Base-by-base conservation (phyloP, 2,888 invertebrate genomes). In the Automeris io region DNA sequence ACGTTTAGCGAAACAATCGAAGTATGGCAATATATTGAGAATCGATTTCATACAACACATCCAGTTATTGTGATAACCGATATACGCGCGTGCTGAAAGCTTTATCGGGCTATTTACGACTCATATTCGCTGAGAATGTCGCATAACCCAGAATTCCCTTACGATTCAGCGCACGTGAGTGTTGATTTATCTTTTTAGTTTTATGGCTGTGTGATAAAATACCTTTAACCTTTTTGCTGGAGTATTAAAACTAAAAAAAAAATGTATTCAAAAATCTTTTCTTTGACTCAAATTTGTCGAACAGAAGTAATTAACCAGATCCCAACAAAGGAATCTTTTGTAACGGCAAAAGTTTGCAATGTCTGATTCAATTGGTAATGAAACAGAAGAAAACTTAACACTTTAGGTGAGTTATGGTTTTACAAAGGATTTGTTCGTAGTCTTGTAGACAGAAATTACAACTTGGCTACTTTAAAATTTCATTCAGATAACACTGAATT, bases 291-390 rank as follows among this genome's bases (percentile, higher is more conserved):
- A n/a, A n/a, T n/a, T n/a, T n/a, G n/a, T n/a, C n/a, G n/a, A n/a
- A n/a, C n/a, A 13, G 6, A 26, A 26, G 16, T 26, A 29, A 29
- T 29, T 29, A 29, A 13, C 3, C 3, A n/a, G n/a, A 8, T 29
- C 16, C 16, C 8, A 16, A 13, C 13, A 29, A 16, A 29, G 16
- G n/a, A 29, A 29, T 29, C 29, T 29, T n/a, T n/a, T 29, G 8
- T 16, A 16, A 29, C 3, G 29, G 16, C n/a, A 29, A 16, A 16
- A 16, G 16, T 29, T 29, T 16, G 16, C 16, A 29, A 29, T n/a
- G 29, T 29, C 29, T 16, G 29, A 29, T 29, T 29, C 8, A 16
- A 29, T n/a, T n/a, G n/a, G n/a, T 29, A 26, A 26, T 26, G 12
- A 26, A 26, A 16, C 16, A 29, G 29, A 16, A 3, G 16, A 5